A percentile compares a stretch with the other conserved stretches of the same genome.
Evolutionary conservation across 1,140 invertebrate species (phyloP).

Genomic region (Venturia canescens): DNA sequence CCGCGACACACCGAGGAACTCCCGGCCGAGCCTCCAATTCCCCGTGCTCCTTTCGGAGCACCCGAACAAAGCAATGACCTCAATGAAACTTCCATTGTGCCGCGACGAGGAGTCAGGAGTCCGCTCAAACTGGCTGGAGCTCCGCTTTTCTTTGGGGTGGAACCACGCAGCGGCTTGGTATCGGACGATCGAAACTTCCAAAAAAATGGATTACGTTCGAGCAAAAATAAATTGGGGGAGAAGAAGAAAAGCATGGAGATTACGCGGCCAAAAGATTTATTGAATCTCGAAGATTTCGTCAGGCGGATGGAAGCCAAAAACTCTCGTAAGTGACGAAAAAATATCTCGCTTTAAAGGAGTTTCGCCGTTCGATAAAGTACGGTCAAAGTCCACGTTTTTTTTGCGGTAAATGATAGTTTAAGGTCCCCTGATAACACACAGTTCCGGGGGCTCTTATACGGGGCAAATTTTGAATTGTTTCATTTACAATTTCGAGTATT

Average conservation of each 20-base stretch:
- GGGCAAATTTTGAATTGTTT: no score
- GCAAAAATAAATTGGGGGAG: background rate
- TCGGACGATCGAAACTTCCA: background rate
- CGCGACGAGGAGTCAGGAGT: conserved; percentile 34
- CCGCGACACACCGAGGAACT: conserved; percentile 45
- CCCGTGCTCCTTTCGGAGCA: background rate
- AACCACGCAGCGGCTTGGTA: background rate
- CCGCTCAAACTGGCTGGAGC: conserved; percentile 45
- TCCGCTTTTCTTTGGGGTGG: conserved; percentile 42
- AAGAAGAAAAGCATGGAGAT: background rate
- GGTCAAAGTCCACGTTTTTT: no score
- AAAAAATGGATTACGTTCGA: background rate
- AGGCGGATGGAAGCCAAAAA: background rate
- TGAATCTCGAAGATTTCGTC: background rate
- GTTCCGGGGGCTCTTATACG: no score
- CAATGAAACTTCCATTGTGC: background rate
- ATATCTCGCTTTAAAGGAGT: no score
- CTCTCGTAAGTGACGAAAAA: background rate
- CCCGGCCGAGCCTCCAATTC: background rate
- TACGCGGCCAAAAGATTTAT: background rate
- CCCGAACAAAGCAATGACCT: background rate
- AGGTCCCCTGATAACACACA: no score
- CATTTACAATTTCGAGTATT: no score
- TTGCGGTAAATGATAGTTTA: no score
- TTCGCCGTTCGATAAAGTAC: no score